phyloP scores from a whole-genome alignment of 53 echinoderm and acorn worm genomes.

The Temnopleurus reevesii region DNA sequence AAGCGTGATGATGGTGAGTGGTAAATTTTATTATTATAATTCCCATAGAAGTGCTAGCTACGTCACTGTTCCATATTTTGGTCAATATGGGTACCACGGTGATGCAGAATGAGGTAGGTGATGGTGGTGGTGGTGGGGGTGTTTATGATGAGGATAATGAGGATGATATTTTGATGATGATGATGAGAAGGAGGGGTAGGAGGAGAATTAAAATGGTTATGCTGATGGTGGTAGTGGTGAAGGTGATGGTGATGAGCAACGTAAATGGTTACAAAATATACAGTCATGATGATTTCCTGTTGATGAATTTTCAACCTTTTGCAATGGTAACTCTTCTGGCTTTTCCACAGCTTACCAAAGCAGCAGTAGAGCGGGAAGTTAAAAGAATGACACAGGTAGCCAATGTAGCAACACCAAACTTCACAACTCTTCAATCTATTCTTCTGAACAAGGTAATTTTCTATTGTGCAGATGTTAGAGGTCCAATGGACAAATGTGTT shows the following conservation, averaged over 20 bases:
- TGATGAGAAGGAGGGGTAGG: neutral
- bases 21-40: too few species aligned
- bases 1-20: neutral
- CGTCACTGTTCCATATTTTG: constrained; percentile 62
- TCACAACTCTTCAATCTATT: neutral
- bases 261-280: too few species aligned
- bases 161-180: neutral
- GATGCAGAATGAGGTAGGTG: constrained; percentile 64
- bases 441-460: constrained; percentile 55
- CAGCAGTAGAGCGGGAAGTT: constrained; percentile 6
- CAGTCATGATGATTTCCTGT: too few species aligned
- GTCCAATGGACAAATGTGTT: too few species aligned
- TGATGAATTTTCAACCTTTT: too few species aligned
- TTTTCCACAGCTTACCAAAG: neutral
- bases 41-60: constrained; percentile 58
- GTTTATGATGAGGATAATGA: neutral
- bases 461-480: too few species aligned
- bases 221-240: neutral
- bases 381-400: neutral
- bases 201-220: neutral
- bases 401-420: neutral
- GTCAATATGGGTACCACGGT: constrained; percentile 56
- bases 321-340: neutral
- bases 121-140: neutral
- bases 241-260: neutral